Percentiles rank a stretch among this genome's conserved stretches.
Conservation (phyloP, 2,797 vertebrate genomes). For the Clamator glandarius region DNA sequence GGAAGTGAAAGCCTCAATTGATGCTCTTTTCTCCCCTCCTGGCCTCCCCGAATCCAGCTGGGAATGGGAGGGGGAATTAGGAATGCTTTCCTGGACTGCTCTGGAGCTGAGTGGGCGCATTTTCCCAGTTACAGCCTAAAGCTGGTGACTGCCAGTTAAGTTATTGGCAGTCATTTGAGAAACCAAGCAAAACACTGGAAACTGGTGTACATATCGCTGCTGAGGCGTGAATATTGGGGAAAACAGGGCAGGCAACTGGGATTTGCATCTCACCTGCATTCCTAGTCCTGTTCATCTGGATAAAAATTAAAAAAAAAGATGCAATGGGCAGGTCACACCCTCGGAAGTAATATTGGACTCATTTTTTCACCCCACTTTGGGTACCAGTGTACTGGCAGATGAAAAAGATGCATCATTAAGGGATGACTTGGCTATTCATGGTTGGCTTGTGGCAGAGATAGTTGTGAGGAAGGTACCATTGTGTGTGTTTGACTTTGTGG, state of each 20-base stretch:
- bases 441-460: not conserved
- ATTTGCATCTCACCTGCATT: constrained; percentile 29
- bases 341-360: not conserved
- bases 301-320: not conserved
- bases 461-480: accelerated
- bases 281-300: not conserved
- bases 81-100: constrained; percentile 58
- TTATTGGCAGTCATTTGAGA: constrained; percentile 22
- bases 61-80: constrained; percentile 66
- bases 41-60: constrained; percentile 54
- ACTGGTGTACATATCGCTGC: not conserved
- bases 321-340: not conserved
- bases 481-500: not conserved
- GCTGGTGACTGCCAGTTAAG: constrained; percentile 49
- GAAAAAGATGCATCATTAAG: not conserved
- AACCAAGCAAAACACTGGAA: not conserved
- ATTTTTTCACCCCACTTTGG: not conserved
- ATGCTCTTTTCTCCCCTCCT: constrained; percentile 56
- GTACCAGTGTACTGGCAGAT: not conserved
- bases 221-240: not conserved
- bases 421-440: not conserved
- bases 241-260: not conserved
- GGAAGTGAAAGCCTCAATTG: constrained; percentile 70
- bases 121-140: constrained; percentile 55
- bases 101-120: constrained; percentile 57